Evolutionary conservation across 1,140 invertebrate genomes (phyloP).

Genomic region (Pachypsylla venusta): DNA sequence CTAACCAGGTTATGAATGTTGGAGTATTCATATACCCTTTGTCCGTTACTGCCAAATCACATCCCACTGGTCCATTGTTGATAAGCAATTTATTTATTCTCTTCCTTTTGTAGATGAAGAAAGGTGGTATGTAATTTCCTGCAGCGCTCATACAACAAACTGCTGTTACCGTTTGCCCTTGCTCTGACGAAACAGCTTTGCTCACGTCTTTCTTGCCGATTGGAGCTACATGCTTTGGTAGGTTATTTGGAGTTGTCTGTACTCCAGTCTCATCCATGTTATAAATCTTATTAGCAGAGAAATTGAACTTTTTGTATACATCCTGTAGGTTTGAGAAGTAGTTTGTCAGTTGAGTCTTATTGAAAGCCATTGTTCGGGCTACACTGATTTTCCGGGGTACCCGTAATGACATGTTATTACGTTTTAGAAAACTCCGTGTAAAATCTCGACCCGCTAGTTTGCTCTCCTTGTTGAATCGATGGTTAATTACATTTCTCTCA

Average conservation of each 20-base stretch:
- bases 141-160: slow-evolving; percentile 25
- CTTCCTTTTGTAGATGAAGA: slow-evolving; percentile 29
- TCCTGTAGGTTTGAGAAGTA: slow-evolving; percentile 20
- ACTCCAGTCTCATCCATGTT: slow-evolving; percentile 18
- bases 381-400: too few species aligned
- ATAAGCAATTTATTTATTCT: slow-evolving; percentile 24
- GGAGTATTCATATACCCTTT: slow-evolving; percentile 20
- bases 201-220: slow-evolving; percentile 28
- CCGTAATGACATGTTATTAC: too few species aligned
- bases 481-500: too few species aligned
- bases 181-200: slow-evolving; percentile 31
- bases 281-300: slow-evolving; percentile 21
- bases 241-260: slow-evolving; percentile 11
- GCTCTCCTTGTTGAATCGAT: too few species aligned
- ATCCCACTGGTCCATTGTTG: slow-evolving; percentile 26
- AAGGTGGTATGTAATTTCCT: slow-evolving; percentile 27
- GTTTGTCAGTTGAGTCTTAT: slow-evolving; percentile 18
- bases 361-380: slow-evolving; percentile 21
- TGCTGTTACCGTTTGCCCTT: slow-evolving; percentile 27
- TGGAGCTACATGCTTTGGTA: slow-evolving; percentile 22
- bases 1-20: slow-evolving; percentile 28
- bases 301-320: slow-evolving; percentile 14
- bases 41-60: slow-evolving; percentile 13
- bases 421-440: too few species aligned
- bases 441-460: too few species aligned